Percentiles rank a stretch among this genome's conserved stretches.
These are phyloP conservation scores for Corythornis madagascariensis DNA, from an alignment of 2,113 vertebrate species.

Conservation along the genomic window DNA sequence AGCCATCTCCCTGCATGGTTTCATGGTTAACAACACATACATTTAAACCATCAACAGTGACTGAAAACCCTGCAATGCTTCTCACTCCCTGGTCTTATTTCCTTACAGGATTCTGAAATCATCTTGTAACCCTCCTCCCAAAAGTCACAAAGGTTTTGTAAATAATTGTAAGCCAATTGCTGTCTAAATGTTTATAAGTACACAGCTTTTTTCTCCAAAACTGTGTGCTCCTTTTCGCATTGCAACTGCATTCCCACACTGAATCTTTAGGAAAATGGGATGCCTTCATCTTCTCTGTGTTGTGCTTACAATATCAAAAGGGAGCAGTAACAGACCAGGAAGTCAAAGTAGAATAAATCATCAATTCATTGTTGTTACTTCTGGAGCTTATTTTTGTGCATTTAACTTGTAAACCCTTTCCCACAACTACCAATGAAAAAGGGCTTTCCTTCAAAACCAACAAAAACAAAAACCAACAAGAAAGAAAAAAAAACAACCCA, in stretches of 20 bases:
- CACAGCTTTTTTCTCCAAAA: neutral
- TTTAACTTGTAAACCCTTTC: neutral
- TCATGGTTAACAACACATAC: neutral
- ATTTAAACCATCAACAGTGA: neutral
- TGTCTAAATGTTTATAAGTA: neutral
- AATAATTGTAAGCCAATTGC: neutral
- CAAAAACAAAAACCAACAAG: neutral
- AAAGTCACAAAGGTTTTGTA: neutral
- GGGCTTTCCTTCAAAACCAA: neutral
- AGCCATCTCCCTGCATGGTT: neutral
- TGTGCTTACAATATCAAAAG: neutral
- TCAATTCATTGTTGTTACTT: conserved; percentile 38
- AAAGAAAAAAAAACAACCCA: neutral
- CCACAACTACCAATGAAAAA: neutral
- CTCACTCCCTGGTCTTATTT: neutral
- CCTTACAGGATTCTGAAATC: neutral
- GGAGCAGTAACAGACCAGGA: neutral
- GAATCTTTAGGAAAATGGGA: neutral
- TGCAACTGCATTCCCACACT: conserved; percentile 16
- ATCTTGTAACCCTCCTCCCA: neutral
- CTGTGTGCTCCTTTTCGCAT: conserved; percentile 14
- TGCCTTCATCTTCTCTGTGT: neutral
- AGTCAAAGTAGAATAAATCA: neutral
- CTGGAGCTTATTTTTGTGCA: neutral
- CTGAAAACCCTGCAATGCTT: neutral